A percentile compares a stretch with the other conserved stretches of the same genome.
phyloP scores from a whole-genome alignment of 2,797 vertebrate genomes.

The Falco rusticolus region DNA sequence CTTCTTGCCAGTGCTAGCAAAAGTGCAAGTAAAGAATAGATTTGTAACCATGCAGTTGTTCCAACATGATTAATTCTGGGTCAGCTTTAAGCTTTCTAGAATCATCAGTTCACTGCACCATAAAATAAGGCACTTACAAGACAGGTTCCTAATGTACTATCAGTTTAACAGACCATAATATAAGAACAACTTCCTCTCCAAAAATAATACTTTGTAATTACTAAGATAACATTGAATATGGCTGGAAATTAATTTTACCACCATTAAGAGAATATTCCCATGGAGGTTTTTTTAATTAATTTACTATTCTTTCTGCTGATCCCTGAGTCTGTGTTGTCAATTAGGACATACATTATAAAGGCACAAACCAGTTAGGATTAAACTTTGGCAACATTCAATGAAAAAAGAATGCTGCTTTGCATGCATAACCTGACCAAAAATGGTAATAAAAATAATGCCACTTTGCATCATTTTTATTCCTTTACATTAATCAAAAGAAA shows the following conservation, averaged over 20 bases:
- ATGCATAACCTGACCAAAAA: not conserved
- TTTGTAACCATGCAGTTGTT: slow-evolving; percentile 9
- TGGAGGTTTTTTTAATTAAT: not conserved
- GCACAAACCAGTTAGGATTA: not conserved
- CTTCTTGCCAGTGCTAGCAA: not conserved
- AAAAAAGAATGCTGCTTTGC: not conserved
- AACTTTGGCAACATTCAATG: not conserved
- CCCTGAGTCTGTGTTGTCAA: not conserved
- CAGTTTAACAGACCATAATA: slow-evolving; percentile 22
- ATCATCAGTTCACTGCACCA: slow-evolving; percentile 2
- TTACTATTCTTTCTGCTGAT: not conserved
- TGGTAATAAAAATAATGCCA: not conserved
- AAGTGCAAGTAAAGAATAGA: not conserved
- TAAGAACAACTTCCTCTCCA: slow-evolving; percentile 7
- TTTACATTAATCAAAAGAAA: not conserved
- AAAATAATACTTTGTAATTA: slow-evolving; percentile 21
- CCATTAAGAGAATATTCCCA: not conserved
- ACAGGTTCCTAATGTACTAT: not conserved
- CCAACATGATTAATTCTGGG: slow-evolving; percentile 10
- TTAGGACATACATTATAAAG: not conserved
- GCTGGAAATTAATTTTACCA: slow-evolving; percentile 2
- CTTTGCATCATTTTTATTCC: not conserved
- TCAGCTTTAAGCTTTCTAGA: slow-evolving; percentile 22
- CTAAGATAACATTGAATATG: slow-evolving; percentile 13
- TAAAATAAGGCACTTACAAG: slow-evolving; percentile 26